Base-by-base conservation (phyloP, 2,888 invertebrate species). In the Drosophila atroscutellata region DNA sequence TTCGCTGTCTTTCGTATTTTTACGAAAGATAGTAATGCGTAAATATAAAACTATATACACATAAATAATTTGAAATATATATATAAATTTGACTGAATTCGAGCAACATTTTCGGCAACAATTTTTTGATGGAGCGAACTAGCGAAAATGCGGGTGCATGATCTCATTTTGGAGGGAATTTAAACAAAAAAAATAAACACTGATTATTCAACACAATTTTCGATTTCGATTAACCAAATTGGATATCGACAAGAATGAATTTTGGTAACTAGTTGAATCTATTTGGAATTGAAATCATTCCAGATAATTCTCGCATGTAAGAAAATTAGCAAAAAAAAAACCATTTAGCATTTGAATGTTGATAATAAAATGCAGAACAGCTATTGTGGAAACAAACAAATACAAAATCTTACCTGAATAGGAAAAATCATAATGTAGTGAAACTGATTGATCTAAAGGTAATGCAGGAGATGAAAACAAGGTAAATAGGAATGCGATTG, bases 151-250 rank as follows among this genome's bases (percentile, higher is more conserved):
- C 24, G 20, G 49, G 36, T 50, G 65, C 47, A 73, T 76, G 76
- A 76, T 78, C 76, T 76, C 76, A 76, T 76, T 73, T 68, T 52
- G 45, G 26, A 30, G 36, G 26, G 73, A 63, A 69, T 64, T 69
- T 70, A 62, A 62, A 60, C 70, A 75, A 70, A 70, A 26, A 56
- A 62, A 68, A 52, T 77, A 50, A 73, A 42, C 32, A 51, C 34
- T 80, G 75, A 39, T 57, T 65, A 52, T 60, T 77, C 77, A 77
- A 45, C 78, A 72, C 78, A 50, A 73, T 72, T 75, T 62, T 52
- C 26, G 28, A 63, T 57, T 64, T 60, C 39, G 39, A n/a, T 39
- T 11, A 39, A 42, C 4, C 49, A 15, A n/a, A 65, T 60, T 15
- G 28, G 30, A 45, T 59, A 51, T 20, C 11, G 7, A 39, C 32